Conservation (phyloP, 2,113 vertebrate species). For the Monopterus albus region DNA sequence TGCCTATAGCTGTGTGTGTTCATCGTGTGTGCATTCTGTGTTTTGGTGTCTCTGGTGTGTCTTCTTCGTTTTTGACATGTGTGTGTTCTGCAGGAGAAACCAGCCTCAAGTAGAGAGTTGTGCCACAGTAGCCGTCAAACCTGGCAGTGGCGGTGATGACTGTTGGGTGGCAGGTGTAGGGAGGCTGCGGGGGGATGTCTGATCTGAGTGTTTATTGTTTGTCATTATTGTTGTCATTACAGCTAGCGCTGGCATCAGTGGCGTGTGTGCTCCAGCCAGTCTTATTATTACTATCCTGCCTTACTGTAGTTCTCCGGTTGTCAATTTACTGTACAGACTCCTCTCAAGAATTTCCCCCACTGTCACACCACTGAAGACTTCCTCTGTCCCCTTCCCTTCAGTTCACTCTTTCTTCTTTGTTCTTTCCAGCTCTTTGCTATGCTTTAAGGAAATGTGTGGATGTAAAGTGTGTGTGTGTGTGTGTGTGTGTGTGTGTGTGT, state of each 20-base stretch:
- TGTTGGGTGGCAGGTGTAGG: conserved; percentile 3
- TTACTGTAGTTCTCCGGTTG: conserved; percentile 46
- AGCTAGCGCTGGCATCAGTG: conserved; percentile 39
- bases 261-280: conserved; percentile 37
- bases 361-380: conserved; percentile 64
- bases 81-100: conserved; percentile 6
- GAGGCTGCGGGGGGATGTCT: conserved; percentile 25
- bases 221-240: conserved; percentile 71
- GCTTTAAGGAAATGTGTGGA: conserved; percentile 60
- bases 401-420: conserved; percentile 56
- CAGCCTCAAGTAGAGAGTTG: conserved; percentile 11
- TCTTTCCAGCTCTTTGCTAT: conserved; percentile 43
- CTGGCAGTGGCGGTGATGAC: conserved; percentile 12
- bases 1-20: conserved; percentile 1
- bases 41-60: neutral
- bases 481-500: conserved; percentile 78
- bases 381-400: conserved; percentile 47
- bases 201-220: conserved; percentile 65
- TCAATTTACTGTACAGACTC: conserved; percentile 65
- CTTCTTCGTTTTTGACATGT: conserved; percentile 16
- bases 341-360: conserved; percentile 48
- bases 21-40: conserved; percentile 1
- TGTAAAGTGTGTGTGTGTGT: conserved; percentile 69
- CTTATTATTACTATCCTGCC: conserved; percentile 60
- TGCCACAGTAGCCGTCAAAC: conserved; percentile 23